Evolutionary conservation across 2,113 vertebrate species (phyloP).

Genomic region (Peromyscus leucopus): DNA sequence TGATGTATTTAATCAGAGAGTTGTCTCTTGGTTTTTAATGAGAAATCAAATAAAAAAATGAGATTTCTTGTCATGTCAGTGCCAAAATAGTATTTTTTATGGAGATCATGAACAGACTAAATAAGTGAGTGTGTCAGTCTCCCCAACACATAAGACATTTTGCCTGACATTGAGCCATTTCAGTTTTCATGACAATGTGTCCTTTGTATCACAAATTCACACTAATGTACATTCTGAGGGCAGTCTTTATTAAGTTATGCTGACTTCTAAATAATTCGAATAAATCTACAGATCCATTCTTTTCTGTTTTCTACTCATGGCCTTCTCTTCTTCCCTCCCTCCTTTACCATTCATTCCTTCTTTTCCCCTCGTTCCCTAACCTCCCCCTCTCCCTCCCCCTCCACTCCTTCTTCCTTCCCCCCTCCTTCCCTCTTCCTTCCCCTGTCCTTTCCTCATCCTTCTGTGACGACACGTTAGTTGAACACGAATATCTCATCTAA

Average conservation of each 20-base stretch:
- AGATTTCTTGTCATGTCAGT: conserved; percentile 39
- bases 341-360: rapidly evolving
- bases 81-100: not conserved
- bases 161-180: not conserved
- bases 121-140: conserved; percentile 31
- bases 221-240: not conserved
- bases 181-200: not conserved
- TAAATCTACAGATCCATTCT: not conserved
- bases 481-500: not conserved
- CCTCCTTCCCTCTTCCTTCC: not conserved
- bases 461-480: not conserved
- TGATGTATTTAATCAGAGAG: not conserved
- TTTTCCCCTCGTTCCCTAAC: too few relatives aligned
- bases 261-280: not conserved
- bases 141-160: not conserved
- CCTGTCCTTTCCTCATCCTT: not conserved
- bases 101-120: not conserved
- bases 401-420: not conserved
- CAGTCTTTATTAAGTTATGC: not conserved
- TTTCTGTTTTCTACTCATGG: not conserved
- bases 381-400: not conserved
- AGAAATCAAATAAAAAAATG: not conserved
- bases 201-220: not conserved
- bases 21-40: not conserved
- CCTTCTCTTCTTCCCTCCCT: not conserved